Evolutionary conservation across 2,113 vertebrate genomes (phyloP).

Genomic region (Lampris megalopsis): DNA sequence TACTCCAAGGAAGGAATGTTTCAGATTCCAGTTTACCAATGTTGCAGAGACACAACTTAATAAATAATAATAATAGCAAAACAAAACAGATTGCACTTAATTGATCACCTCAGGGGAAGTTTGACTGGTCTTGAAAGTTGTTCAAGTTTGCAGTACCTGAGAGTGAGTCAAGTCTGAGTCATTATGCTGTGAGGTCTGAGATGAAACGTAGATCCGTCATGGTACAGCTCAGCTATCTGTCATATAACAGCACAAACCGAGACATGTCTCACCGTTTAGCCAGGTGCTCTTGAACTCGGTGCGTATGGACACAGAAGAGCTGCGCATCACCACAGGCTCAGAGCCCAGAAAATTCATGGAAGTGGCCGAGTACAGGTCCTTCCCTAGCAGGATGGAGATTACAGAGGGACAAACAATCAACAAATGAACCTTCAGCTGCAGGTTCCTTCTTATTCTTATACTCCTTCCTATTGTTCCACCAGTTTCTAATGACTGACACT

Average conservation of each 20-base stretch:
- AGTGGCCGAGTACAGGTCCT: constrained; percentile 85
- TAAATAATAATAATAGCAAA: too few relatives aligned
- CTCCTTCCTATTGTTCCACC: not conserved
- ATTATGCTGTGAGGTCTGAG: too few relatives aligned
- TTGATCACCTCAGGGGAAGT: too few relatives aligned
- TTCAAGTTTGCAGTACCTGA: too few relatives aligned
- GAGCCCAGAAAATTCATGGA: constrained; percentile 86
- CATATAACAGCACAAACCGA: not conserved
- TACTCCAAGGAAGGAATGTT: too few relatives aligned
- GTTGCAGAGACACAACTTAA: too few relatives aligned
- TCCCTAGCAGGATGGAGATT: constrained; percentile 62
- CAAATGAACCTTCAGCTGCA: not conserved
- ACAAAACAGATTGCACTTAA: too few relatives aligned
- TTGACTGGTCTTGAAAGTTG: too few relatives aligned
- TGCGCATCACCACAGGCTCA: constrained; percentile 79
- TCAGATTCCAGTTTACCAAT: too few relatives aligned
- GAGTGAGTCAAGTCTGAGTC: too few relatives aligned
- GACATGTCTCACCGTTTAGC: constrained; percentile 78
- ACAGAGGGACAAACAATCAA: not conserved
- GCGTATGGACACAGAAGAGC: constrained; percentile 67
- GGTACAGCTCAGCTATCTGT: not conserved
- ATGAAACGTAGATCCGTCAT: not conserved
- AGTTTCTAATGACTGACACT: constrained; percentile 30
- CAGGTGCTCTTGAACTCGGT: constrained; percentile 82
- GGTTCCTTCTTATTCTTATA: not conserved